A percentile compares a stretch with the other conserved stretches of the same genome.
Conservation (phyloP, 2,113 vertebrate species). For the Notiomystis cincta region DNA sequence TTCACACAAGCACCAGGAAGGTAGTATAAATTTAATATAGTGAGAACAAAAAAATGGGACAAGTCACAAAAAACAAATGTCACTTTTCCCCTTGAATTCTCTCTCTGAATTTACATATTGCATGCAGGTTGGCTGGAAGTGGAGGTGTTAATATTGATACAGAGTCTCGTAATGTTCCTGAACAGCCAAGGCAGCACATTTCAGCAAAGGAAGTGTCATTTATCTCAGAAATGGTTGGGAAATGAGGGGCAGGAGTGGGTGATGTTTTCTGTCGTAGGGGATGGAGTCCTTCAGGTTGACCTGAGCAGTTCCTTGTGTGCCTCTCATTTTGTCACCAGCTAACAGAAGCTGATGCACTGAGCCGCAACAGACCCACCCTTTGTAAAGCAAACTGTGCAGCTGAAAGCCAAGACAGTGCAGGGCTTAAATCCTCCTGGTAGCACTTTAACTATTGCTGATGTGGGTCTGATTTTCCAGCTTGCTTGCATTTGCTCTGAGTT, state of each 20-base stretch:
- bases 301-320: background rate
- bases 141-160: background rate
- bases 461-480: background rate
- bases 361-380: background rate
- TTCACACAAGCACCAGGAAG: background rate
- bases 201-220: background rate
- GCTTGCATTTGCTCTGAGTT: slow-evolving; percentile 32
- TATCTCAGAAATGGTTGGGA: background rate
- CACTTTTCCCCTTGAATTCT: background rate
- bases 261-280: background rate
- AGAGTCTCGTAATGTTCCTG: background rate
- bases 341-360: background rate
- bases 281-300: background rate
- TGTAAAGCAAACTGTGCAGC: background rate
- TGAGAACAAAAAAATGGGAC: background rate
- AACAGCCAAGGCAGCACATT: background rate
- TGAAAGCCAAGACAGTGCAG: background rate
- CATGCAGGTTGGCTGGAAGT: background rate
- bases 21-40: background rate
- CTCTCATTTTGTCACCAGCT: background rate
- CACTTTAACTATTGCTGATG: background rate
- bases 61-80: background rate
- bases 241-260: background rate
- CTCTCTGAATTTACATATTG: background rate
- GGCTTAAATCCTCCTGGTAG: slow-evolving; percentile 18